Percentiles rank a stretch among this genome's conserved stretches.
These are phyloP conservation scores for Takifugu flavidus DNA, from an alignment of 2,113 vertebrate genomes.

Conservation along the genomic window DNA sequence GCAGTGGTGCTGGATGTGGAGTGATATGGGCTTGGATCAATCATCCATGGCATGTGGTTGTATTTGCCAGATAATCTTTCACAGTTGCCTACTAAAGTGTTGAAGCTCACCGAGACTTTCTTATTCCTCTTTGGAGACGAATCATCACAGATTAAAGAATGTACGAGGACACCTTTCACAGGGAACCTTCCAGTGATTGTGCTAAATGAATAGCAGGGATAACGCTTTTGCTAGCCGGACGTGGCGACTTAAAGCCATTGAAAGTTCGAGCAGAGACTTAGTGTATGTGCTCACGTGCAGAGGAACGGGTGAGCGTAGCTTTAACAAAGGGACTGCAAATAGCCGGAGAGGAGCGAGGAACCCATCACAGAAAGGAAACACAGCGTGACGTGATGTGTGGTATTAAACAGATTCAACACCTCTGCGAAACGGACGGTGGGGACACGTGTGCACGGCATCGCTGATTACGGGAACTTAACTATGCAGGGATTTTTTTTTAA, in stretches of 20 bases:
- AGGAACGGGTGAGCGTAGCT: slow-evolving; percentile 20
- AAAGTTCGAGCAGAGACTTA: slow-evolving; percentile 24
- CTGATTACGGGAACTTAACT: slow-evolving; percentile 26
- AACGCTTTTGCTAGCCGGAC: slow-evolving; percentile 34
- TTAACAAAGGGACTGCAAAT: slow-evolving; percentile 19
- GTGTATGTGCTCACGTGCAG: slow-evolving; percentile 32
- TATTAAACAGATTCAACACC: slow-evolving; percentile 31
- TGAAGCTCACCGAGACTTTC: slow-evolving; percentile 62
- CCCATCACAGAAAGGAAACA: slow-evolving; percentile 12
- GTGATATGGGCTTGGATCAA: slow-evolving; percentile 59
- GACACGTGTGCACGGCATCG: slow-evolving; percentile 54
- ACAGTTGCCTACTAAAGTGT: slow-evolving; percentile 75
- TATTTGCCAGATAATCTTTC: slow-evolving; percentile 68
- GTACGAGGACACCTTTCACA: slow-evolving; percentile 53
- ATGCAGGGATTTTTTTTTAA: slow-evolving; percentile 36
- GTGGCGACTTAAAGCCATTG: slow-evolving; percentile 22
- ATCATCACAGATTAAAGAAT: slow-evolving; percentile 67
- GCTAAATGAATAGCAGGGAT: slow-evolving; percentile 41
- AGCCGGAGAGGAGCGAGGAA: slow-evolving; percentile 15
- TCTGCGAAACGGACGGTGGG: slow-evolving; percentile 62
- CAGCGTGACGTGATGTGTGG: slow-evolving; percentile 52
- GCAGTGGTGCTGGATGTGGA: slow-evolving; percentile 67
- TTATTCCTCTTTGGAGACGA: slow-evolving; percentile 58
- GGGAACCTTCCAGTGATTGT: slow-evolving; percentile 59
- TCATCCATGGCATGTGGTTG: slow-evolving; percentile 59